phyloP scores from a whole-genome alignment of 2,888 invertebrate genomes.

The Dastarcus helophoroides region DNA sequence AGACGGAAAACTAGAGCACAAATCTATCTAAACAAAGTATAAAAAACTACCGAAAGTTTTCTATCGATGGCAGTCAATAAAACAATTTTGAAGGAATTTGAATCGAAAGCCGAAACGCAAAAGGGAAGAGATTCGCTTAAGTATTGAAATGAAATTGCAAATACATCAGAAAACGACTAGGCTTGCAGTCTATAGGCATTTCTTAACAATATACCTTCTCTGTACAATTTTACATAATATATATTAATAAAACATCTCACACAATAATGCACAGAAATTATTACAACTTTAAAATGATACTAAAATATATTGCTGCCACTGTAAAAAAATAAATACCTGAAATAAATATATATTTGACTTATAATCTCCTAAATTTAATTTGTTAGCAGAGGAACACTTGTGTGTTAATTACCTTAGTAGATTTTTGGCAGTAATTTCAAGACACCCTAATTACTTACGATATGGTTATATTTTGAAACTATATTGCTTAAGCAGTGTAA shows the following conservation, averaged over 20 bases:
- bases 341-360: constrained; percentile 2
- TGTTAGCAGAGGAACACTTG: constrained; percentile 16
- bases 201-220: constrained; percentile 28
- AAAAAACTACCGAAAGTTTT: too few relatives aligned
- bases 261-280: constrained; percentile 9
- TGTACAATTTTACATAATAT: neutral
- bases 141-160: too few relatives aligned
- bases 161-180: constrained; percentile 17
- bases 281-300: constrained; percentile 8
- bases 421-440: constrained; percentile 24
- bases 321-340: constrained; percentile 3
- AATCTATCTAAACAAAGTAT: neutral
- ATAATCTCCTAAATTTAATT: constrained; percentile 6
- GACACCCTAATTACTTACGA: constrained; percentile 24
- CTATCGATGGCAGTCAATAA: too few relatives aligned
- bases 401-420: constrained; percentile 9
- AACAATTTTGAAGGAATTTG: neutral
- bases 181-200: constrained; percentile 20
- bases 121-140: too few relatives aligned
- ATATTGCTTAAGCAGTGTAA: constrained; percentile 13
- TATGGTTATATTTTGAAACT: constrained; percentile 18
- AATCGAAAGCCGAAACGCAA: neutral
- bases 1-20: too few relatives aligned
- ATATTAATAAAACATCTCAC: neutral
- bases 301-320: constrained; percentile 12